phyloP scores from a whole-genome alignment of 1,140 invertebrate genomes.

The Batillaria attramentaria region DNA sequence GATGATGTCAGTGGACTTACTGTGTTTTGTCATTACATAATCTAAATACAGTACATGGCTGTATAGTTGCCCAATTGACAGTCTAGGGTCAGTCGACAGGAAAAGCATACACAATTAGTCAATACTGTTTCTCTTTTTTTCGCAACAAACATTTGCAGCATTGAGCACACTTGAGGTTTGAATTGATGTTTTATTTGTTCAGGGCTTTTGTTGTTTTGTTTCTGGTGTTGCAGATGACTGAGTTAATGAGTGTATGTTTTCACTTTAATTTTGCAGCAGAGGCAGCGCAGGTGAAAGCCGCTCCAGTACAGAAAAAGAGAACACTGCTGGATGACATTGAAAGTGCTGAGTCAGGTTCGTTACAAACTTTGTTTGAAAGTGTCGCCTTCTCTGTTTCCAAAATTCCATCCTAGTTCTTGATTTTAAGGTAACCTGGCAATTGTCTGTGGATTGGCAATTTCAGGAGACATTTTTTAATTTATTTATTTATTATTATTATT shows the following conservation, averaged over 20 bases:
- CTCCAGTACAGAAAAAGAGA: slow-evolving; percentile 24
- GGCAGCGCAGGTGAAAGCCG: slow-evolving; percentile 16
- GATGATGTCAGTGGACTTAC: too few species aligned
- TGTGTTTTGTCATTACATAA: too few species aligned
- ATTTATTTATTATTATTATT: background rate
- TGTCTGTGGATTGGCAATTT: background rate
- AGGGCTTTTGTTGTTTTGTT: background rate
- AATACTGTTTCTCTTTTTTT: too few species aligned
- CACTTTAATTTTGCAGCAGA: slow-evolving; percentile 26
- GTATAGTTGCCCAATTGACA: too few species aligned
- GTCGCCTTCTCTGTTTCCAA: background rate
- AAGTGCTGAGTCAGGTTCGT: slow-evolving; percentile 36
- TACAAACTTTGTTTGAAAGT: background rate
- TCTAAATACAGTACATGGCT: too few species aligned
- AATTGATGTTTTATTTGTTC: background rate
- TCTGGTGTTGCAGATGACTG: background rate
- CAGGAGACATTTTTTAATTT: background rate
- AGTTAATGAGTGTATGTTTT: too few species aligned
- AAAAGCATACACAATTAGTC: too few species aligned
- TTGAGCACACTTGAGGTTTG: background rate
- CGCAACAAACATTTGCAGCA: too few species aligned
- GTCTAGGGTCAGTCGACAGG: too few species aligned
- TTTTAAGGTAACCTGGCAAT: background rate
- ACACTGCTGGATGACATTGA: slow-evolving; percentile 41
- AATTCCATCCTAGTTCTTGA: background rate